Percentiles rank a stretch among this genome's conserved stretches.
Evolutionary conservation across 2,888 invertebrate species (phyloP).

Genomic region (Cephonodes hylas): DNA sequence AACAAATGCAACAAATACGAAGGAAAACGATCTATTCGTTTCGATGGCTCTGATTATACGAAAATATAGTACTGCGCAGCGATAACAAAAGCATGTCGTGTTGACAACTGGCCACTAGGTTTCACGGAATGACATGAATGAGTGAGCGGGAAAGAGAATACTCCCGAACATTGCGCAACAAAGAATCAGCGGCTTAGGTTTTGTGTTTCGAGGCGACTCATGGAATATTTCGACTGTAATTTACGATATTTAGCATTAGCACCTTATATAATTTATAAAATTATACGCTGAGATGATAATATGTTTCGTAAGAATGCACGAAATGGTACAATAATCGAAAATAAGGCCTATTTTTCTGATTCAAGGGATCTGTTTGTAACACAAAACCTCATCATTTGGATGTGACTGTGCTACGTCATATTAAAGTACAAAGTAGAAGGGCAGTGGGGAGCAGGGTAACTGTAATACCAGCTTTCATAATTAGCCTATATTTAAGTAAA

Average conservation of each 20-base stretch:
- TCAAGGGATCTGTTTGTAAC: slow-evolving; percentile 58
- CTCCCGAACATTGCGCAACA: slow-evolving; percentile 36
- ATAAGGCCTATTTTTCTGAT: too few relatives aligned
- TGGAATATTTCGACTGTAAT: slow-evolving; percentile 43
- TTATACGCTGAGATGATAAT: slow-evolving; percentile 17
- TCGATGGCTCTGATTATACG: slow-evolving; percentile 55
- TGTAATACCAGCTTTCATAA: slow-evolving; percentile 45
- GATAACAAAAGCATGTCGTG: slow-evolving; percentile 66
- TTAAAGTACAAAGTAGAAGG: slow-evolving; percentile 35
- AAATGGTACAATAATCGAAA: background rate
- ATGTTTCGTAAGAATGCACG: background rate
- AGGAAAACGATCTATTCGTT: slow-evolving; percentile 52
- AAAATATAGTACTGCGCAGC: slow-evolving; percentile 73
- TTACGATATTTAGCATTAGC: background rate
- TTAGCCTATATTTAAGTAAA: slow-evolving; percentile 24
- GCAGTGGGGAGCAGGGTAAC: slow-evolving; percentile 37
- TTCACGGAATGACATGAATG: slow-evolving; percentile 49
- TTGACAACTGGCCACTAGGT: slow-evolving; percentile 63
- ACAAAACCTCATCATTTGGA: slow-evolving; percentile 68
- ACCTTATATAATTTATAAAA: background rate
- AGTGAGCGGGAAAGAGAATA: slow-evolving; percentile 57
- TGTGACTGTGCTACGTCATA: slow-evolving; percentile 44
- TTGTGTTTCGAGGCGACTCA: slow-evolving; percentile 64
- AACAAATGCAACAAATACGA: slow-evolving; percentile 56
- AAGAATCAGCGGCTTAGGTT: slow-evolving; percentile 59